Base-by-base conservation (phyloP, 2,797 vertebrate genomes). In the Champsocephalus gunnari region DNA sequence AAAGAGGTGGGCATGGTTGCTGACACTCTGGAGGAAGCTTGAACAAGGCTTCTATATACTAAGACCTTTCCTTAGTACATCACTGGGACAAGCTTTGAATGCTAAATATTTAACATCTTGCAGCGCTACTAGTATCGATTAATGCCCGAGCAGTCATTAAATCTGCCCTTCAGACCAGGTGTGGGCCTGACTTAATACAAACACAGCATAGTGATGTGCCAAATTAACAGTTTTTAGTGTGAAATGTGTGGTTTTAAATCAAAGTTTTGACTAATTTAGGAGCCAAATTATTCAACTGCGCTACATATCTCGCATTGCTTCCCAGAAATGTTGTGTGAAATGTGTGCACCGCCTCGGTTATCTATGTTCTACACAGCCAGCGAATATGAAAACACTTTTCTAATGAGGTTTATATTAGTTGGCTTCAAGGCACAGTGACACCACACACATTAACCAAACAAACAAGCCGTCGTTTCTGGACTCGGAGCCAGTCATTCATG, bases 31-130 rank as follows among this genome's bases (percentile, higher is more conserved):
- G 65, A 87, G 83, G 66, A 81, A 71, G 79, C 63, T 49, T 3
- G 5, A 63, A 70, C 70, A 64, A 80, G 51, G 47, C 73, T 57
- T 81, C 69, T 32, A 10, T 54, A 70, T 49, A 62, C 73, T 5
- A 32, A 87, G 80, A 82, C 72, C 82, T 83, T 78, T 73, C 54
- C 66, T 75, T 6, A 59, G 53, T 49, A 64, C 65, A 77, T 76
- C 84, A 73, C 57, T 3, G 0, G 16, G 62, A 82, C 75, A 77
- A 85, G 82, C 75, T 47, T 21, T 67, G 85, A 88, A 85, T 88
- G 75, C 77, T 88, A 79, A 88, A 83, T 81, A 75, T 79, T 80
- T 68, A 75, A 44, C 74, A 71, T 71, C 74, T 83, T 28, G 17
- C 65, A 65, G 82, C 43, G 4, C 58, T 72, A 61, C 57, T 59